Evolutionary conservation across 2,113 vertebrate genomes (phyloP), one percentile per base, ranked within the genome.

Genomic region (Peromyscus leucopus): DNA sequence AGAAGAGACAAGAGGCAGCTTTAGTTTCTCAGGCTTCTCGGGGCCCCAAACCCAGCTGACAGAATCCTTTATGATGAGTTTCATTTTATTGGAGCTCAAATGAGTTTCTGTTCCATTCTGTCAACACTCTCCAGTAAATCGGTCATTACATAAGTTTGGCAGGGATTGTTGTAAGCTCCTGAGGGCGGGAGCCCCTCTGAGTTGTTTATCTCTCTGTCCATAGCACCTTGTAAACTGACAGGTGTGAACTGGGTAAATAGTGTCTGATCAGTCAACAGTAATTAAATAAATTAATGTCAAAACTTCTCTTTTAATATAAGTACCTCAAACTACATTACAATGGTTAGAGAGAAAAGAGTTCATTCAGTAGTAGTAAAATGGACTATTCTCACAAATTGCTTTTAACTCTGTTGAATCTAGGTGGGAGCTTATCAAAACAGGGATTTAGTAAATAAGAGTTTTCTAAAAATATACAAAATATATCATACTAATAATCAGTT

Each of bases 381-480:
- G 39, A 59, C 22, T 87, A 2, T 48, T 82, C 83, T 78, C 17
- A 46, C 90, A 28, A 96, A 13, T 59, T 94, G 24, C 69, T 91
- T 95, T 94, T 71, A 93, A 84, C 10, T 93, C 69, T 95, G 33
- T 48, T 74, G 15, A 89, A 51, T 75, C 26, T 87, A 33, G 21
- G 39, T 89, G 82, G 92, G 95, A 93, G 22, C 19, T 86, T 75
- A 79, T 94, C 79, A 93, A 96, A 94, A 89, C 33, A 83, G 39
- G 21, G 2, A 74, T 84, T 80, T 72, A 57, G 31, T 63, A 65
- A 94, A 46, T 61, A 33, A 13, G 7, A 31, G 80, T 80, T 93
- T 96, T 97, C 57, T 96, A 71, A 94, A 89, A 71, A 21, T 63
- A 36, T 75, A 22, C 10, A 7, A 22, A 12, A 13, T 59, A 17